Conservation (phyloP, 2,113 vertebrate genomes). For the Oncorhynchus mykiss region DNA sequence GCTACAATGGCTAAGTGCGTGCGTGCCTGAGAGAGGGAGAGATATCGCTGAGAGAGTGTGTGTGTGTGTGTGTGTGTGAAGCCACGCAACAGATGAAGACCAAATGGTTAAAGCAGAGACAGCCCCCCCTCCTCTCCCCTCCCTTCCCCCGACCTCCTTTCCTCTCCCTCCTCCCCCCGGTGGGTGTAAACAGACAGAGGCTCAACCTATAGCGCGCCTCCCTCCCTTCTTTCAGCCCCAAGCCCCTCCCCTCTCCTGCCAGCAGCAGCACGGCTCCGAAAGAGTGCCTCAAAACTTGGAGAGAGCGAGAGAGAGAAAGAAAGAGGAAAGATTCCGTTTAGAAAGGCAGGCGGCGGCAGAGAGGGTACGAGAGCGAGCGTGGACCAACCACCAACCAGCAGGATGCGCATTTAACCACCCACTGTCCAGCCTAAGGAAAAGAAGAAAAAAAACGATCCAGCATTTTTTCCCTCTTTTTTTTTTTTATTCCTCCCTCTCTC, state of each 20-base stretch:
- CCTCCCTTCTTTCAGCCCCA: not conserved
- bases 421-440: not conserved
- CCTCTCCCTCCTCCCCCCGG: slow-evolving; percentile 8
- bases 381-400: not conserved
- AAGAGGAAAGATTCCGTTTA: not conserved
- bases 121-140: not conserved
- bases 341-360: not conserved
- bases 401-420: not conserved
- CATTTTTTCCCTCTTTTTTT: no score
- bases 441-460: not conserved
- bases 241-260: slow-evolving; percentile 1
- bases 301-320: not conserved
- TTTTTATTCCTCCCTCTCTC: no score
- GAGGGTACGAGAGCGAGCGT: not conserved
- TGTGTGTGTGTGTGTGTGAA: not conserved
- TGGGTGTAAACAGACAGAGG: not conserved
- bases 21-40: no score
- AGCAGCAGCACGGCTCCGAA: not conserved
- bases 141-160: not conserved
- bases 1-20: no score
- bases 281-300: slow-evolving; percentile 16
- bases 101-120: slow-evolving; percentile 12
- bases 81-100: not conserved
- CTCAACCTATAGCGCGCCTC: not conserved
- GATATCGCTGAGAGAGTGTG: no score